phyloP scores from a whole-genome alignment of 1,140 invertebrate species.

The Monochamus saltuarius region DNA sequence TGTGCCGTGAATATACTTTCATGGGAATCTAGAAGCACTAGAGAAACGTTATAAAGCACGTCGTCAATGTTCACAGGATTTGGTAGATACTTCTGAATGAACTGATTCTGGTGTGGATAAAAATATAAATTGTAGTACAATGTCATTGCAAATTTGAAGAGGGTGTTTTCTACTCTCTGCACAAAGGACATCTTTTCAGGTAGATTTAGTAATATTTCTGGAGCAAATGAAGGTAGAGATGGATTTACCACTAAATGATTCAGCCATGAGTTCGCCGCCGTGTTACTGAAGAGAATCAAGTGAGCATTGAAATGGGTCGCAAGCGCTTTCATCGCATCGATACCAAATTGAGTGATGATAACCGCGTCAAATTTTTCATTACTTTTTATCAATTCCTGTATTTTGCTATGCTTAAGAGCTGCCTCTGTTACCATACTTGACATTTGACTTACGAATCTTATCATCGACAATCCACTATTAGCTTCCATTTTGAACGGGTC shows the following conservation, averaged over 20 bases:
- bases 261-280: constrained; percentile 35
- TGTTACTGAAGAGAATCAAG: constrained; percentile 56
- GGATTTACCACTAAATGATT: constrained; percentile 51
- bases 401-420: constrained; percentile 26
- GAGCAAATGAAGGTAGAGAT: constrained; percentile 49
- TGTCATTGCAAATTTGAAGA: constrained; percentile 10
- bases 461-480: no score
- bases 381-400: constrained; percentile 27
- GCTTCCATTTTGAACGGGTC: no score
- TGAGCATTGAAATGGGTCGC: constrained; percentile 63
- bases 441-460: no score
- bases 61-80: constrained; percentile 54
- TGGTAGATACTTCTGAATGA: constrained; percentile 50
- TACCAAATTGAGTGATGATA: constrained; percentile 67
- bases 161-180: constrained; percentile 53
- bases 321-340: constrained; percentile 66
- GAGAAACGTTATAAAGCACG: constrained; percentile 55
- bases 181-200: constrained; percentile 53
- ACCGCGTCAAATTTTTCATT: constrained; percentile 61
- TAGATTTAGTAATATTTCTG: constrained; percentile 39
- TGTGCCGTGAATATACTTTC: constrained; percentile 54
- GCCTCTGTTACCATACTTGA: constrained; percentile 24
- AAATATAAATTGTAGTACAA: neutral
- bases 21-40: constrained; percentile 60
- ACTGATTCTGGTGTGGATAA: constrained; percentile 40